phyloP scores from a whole-genome alignment of 2,888 invertebrate genomes.

The Macrosoma leucophasiata region DNA sequence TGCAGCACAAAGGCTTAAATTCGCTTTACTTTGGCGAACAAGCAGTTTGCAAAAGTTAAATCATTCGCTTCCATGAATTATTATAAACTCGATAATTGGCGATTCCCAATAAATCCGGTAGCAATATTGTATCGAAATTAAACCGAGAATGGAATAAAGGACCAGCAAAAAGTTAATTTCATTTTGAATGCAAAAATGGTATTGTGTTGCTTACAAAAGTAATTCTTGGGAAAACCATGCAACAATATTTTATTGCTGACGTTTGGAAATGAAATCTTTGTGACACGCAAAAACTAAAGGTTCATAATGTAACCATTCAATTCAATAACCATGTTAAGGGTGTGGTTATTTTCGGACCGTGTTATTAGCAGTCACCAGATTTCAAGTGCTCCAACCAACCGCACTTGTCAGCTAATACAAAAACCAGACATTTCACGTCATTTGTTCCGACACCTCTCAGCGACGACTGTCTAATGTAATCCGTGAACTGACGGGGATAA shows the following conservation, averaged over 20 bases:
- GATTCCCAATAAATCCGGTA: conserved; percentile 41
- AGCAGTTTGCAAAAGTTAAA: conserved; percentile 21
- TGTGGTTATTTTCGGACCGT: conserved; percentile 18
- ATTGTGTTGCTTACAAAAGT: no score
- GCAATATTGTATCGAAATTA: no score
- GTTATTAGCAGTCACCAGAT: conserved; percentile 30
- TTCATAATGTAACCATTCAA: no score
- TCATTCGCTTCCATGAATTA: conserved; percentile 42
- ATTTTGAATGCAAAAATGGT: no score
- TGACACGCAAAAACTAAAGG: no score
- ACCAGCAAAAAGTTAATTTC: no score
- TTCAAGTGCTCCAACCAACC: conserved; percentile 31
- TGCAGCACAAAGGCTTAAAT: conserved; percentile 18
- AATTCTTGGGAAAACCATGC: no score
- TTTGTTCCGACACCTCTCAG: conserved; percentile 63
- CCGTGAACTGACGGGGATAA: conserved; percentile 46
- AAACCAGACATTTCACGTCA: conserved; percentile 65
- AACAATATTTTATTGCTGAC: no score
- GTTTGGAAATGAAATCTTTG: no score
- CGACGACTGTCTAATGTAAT: conserved; percentile 39
- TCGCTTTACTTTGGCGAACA: conserved; percentile 4
- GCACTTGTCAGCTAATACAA: conserved; percentile 51
- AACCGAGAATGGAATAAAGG: no score
- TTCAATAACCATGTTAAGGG: no score
- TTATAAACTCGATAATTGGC: conserved; percentile 38